These are phyloP conservation scores for Hyles lineata DNA, from an alignment of 2,888 invertebrate genomes.

Conservation along the genomic window DNA sequence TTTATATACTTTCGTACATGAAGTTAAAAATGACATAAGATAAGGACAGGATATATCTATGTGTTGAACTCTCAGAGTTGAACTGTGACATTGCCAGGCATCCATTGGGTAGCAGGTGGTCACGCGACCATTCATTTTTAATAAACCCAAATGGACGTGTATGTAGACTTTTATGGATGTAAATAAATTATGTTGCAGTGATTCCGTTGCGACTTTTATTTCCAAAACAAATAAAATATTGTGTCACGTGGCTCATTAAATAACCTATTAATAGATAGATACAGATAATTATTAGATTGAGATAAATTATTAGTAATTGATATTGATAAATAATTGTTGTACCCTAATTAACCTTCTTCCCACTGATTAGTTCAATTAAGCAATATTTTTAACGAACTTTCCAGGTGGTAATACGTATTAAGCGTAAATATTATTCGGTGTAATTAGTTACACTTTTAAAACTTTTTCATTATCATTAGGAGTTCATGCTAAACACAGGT, in stretches of 20 bases:
- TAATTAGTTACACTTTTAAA: too few species aligned
- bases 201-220: slow-evolving; percentile 22
- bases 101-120: slow-evolving; percentile 4
- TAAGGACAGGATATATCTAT: not conserved
- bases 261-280: not conserved
- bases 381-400: too few species aligned
- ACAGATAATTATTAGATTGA: not conserved
- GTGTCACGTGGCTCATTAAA: not conserved
- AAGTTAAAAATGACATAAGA: not conserved
- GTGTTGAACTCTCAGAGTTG: not conserved
- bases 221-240: not conserved
- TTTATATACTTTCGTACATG: too few species aligned
- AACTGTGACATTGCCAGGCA: not conserved
- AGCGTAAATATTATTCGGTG: too few species aligned
- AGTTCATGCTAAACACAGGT: too few species aligned
- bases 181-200: slow-evolving; percentile 29
- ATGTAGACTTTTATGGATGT: slow-evolving; percentile 27
- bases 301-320: not conserved
- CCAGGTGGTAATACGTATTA: too few species aligned
- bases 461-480: too few species aligned
- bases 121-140: slow-evolving; percentile 41
- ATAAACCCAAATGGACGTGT: slow-evolving; percentile 33
- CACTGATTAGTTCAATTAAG: not conserved
- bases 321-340: not conserved
- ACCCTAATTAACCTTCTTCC: not conserved